These are phyloP conservation scores for Corella eumyota DNA, from an alignment of 23 tunicate genomes.

Conservation along the genomic window DNA sequence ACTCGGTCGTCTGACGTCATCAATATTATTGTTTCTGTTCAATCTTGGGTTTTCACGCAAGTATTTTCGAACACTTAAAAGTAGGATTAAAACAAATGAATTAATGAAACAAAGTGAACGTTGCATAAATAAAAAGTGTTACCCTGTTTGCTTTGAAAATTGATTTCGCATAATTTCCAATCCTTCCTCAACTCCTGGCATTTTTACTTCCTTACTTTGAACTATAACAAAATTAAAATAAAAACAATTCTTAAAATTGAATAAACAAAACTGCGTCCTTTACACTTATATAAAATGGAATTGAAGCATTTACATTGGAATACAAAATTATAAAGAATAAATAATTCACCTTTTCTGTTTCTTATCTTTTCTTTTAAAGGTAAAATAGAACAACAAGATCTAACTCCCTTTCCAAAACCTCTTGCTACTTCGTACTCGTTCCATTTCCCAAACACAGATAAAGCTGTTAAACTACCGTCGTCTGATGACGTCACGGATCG, in stretches of 20 bases:
- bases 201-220: not conserved
- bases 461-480: not conserved
- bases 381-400: slow-evolving; percentile 15
- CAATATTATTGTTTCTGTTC: no score
- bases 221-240: not conserved
- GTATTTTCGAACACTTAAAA: no score
- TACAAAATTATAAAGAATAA: not conserved
- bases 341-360: not conserved
- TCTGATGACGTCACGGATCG: not conserved
- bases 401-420: slow-evolving; percentile 18
- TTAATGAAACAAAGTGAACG: no score
- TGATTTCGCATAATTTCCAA: slow-evolving; percentile 10
- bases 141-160: slow-evolving; percentile 42
- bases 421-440: slow-evolving; percentile 40
- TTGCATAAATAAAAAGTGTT: no score
- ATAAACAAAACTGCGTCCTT: no score
- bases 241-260: not conserved
- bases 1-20: no score
- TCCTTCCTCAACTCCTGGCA: slow-evolving; percentile 12
- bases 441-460: slow-evolving; percentile 17
- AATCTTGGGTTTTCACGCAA: no score
- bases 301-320: not conserved
- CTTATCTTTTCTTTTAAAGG: slow-evolving; percentile 16
- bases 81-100: not conserved
- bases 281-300: not conserved